A percentile compares a stretch with the other conserved stretches of the same genome.
phyloP scores from a whole-genome alignment of 2,888 invertebrate species.

The Leucoptera coffeella region DNA sequence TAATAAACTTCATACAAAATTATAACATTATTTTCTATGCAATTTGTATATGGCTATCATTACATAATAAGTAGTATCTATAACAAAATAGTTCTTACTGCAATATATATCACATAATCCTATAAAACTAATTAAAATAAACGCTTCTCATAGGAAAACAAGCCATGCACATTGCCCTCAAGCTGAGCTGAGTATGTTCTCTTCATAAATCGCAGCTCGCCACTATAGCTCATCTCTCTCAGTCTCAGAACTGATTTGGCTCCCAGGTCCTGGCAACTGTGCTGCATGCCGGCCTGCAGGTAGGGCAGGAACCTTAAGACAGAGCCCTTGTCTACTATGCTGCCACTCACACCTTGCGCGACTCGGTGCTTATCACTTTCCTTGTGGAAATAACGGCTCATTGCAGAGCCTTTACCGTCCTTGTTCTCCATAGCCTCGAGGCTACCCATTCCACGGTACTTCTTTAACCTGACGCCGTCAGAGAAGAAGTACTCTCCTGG shows the following conservation, averaged over 20 bases:
- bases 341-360: slow-evolving; percentile 97
- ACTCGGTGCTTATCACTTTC: slow-evolving; percentile 95
- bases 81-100: too few species aligned
- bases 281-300: slow-evolving; percentile 89
- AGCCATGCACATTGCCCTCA: slow-evolving; percentile 96
- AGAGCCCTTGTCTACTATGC: slow-evolving; percentile 97
- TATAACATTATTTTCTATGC: too few species aligned
- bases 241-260: slow-evolving; percentile 62
- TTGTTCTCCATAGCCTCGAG: slow-evolving; percentile 96
- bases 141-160: slow-evolving; percentile 92
- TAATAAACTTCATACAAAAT: too few species aligned
- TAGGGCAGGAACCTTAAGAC: slow-evolving; percentile 94
- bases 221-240: slow-evolving; percentile 73
- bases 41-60: too few species aligned
- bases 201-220: slow-evolving; percentile 89
- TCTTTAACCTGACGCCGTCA: slow-evolving; percentile 95
- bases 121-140: slow-evolving; percentile 62
- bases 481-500: slow-evolving; percentile 99
- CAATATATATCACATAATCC: too few species aligned
- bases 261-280: slow-evolving; percentile 97
- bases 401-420: slow-evolving; percentile 75
- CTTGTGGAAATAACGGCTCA: slow-evolving; percentile 79
- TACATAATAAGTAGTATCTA: too few species aligned
- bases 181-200: slow-evolving; percentile 92
- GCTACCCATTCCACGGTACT: slow-evolving; percentile 98